Evolutionary conservation across 2,888 invertebrate species (phyloP), one percentile per base, ranked within the genome.

Genomic region (Ophion ventricosus): DNA sequence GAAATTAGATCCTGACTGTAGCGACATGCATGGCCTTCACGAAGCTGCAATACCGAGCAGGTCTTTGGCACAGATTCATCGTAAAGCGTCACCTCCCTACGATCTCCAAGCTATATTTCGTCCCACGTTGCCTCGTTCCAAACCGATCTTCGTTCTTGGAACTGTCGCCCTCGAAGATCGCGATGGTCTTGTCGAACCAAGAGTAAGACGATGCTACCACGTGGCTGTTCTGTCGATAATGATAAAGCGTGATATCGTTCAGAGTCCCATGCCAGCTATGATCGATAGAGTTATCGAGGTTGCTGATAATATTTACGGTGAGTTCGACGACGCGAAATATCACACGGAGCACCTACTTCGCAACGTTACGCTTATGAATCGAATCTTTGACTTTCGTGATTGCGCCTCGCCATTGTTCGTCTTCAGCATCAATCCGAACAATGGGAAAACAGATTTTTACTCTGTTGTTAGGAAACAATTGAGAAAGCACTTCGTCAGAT

Each of bases 311-410:
- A 76, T 91, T 0, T 92, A 92, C 76, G 89, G 91, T 49, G 88
- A 91, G 76, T 91, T 91, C 56, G 56, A 87, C 0, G 87, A 90
- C 2, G 88, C 91, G 0, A 89, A 90, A 54, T 91, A 89, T 59
- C 92, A 93, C 20, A 88, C 89, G 0, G 90, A 92, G 35, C 90
- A 92, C 1, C 90, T 93, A 43, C 29, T 93, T 7, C 87, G 90
- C 1, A 92, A 92, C 54, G 87, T 93, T 0, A 89, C 88, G 0
- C 54, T 93, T 8, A 91, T 92, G 89, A 91, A 91, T 59, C 90
- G 93, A 10, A 86, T 91, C 0, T 93, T 93, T 26, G 92, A 93
- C 69, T 87, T 93, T 17, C 89, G 92, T 0, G 93, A 92, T 59
- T 87, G 89, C 8, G 89, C 92, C 0, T 88, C 88, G 0, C 54